phyloP scores from a whole-genome alignment of 92 coral and sea anemone genomes.

The Nematostella vectensis region DNA sequence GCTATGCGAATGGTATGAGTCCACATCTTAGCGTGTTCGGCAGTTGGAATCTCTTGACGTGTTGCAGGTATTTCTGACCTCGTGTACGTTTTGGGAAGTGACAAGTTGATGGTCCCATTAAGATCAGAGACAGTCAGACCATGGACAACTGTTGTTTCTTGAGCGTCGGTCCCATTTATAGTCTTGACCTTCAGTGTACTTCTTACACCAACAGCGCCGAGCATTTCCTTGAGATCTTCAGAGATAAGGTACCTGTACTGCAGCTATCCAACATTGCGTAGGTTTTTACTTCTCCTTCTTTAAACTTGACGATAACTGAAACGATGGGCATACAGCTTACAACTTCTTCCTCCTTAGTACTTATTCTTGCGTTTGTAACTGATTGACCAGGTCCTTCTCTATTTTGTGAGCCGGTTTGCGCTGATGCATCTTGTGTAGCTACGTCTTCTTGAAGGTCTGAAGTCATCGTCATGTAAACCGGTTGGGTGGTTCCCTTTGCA shows the following conservation, averaged over 20 bases:
- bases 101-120: not conserved
- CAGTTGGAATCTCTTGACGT: slow-evolving; percentile 11
- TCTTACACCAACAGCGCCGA: slow-evolving; percentile 13
- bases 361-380: slow-evolving; percentile 16
- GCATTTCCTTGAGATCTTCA: slow-evolving; percentile 12
- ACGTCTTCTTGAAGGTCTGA: not conserved
- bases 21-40: slow-evolving; percentile 13
- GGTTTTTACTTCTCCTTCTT: slow-evolving; percentile 6
- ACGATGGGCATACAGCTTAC: slow-evolving; percentile 30
- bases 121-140: slow-evolving; percentile 29
- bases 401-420: not conserved
- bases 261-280: slow-evolving; percentile 46
- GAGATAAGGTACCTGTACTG: slow-evolving; percentile 34
- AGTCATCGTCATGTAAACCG: slow-evolving; percentile 38
- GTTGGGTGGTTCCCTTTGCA: slow-evolving; percentile 17
- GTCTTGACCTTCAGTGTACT: slow-evolving; percentile 19
- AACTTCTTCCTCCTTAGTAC: not conserved
- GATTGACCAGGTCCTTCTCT: not conserved
- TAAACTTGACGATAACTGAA: slow-evolving; percentile 23
- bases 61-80: slow-evolving; percentile 10
- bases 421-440: not conserved
- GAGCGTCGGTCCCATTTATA: slow-evolving; percentile 16
- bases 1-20: slow-evolving; percentile 18
- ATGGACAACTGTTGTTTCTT: slow-evolving; percentile 18
- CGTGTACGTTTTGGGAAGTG: slow-evolving; percentile 13